A percentile compares a stretch with the other conserved stretches of the same genome.
phyloP scores from a whole-genome alignment of 2,113 vertebrate genomes.

The Brachyhypopomus gauderio region DNA sequence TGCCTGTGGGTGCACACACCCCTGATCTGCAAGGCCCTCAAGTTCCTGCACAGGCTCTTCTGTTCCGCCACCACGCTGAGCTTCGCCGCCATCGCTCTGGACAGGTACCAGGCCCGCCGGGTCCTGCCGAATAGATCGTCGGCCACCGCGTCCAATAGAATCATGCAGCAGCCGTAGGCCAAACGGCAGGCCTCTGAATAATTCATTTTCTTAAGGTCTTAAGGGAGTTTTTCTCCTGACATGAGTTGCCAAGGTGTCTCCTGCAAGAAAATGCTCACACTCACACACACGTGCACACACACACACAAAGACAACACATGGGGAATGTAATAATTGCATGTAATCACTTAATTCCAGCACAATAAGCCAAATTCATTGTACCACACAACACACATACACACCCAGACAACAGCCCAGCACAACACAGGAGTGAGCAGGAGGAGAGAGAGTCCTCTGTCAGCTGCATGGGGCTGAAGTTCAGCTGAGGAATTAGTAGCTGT shows the following conservation, averaged over 20 bases:
- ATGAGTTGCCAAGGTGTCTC: slow-evolving; percentile 7
- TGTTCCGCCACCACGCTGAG: slow-evolving; percentile 94
- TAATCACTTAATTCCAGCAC: background rate
- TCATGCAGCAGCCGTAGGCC: slow-evolving; percentile 53
- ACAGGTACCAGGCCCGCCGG: slow-evolving; percentile 79
- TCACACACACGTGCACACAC: slow-evolving; percentile 6
- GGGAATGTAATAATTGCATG: background rate
- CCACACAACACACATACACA: too few species aligned
- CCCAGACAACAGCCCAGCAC: background rate
- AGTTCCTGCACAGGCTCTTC: slow-evolving; percentile 96
- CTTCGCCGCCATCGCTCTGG: slow-evolving; percentile 84
- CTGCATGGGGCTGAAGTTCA: background rate
- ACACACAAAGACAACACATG: background rate
- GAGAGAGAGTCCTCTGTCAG: background rate
- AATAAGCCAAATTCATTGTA: background rate
- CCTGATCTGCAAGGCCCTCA: slow-evolving; percentile 89
- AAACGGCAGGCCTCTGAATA: slow-evolving; percentile 60
- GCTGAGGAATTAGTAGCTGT: background rate
- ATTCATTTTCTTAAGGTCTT: slow-evolving; percentile 60
- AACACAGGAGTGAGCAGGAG: background rate
- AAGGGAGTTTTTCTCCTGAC: slow-evolving; percentile 9
- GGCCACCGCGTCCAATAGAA: slow-evolving; percentile 57
- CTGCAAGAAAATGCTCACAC: slow-evolving; percentile 7
- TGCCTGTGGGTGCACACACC: slow-evolving; percentile 92
- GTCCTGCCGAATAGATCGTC: slow-evolving; percentile 82